Base-by-base conservation (phyloP, 2,113 vertebrate species). In the Entomyzon cyanotis region DNA sequence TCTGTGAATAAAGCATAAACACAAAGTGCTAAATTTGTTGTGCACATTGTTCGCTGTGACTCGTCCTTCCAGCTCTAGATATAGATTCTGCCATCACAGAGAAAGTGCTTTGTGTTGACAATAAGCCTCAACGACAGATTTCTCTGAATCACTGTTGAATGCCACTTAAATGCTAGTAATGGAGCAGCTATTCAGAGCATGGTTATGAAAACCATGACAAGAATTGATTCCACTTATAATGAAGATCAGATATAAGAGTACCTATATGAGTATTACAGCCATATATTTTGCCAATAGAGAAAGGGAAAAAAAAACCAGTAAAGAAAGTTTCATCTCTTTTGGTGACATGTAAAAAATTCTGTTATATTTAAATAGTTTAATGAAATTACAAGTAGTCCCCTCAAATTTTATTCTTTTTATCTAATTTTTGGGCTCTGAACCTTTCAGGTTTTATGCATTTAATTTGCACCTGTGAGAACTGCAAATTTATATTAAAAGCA, bases 101-200 rank as follows among this genome's bases (percentile, higher is more conserved):
- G 46, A 87, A 89, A 82, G 49, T 82, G 28, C 55, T 81, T 84
- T 91, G 64, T 95, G 77, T 89, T 94, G 81, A 82, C 84, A 89
- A 1, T 82, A 68, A 64, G 37, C 67, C 46, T 85, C 74, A 85
- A 69, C 35, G 81, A 92, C 87, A 93, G 70, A 69, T 94, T 64
- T 85, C 44, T 89, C 65, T 85, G 74, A 94, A 75, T 80, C 46
- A 27, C 56, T 75, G 69, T 53, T 78, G 53, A 94, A 93, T 87
- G 52, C 82, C 10, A 56, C 77, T 93, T 87, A 84, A 75, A 65
- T 82, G 70, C 41, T 76, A 42, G 63, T 3, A 7, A 68, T 65
- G 49, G 58, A 89, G 81, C 58, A 89, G 84, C 58, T 95, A 41
- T 89, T 95, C 78, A 82, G 64, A 30, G 31, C 11, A 14, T 56